A percentile compares a stretch with the other conserved stretches of the same genome.
Evolutionary conservation across 2,797 vertebrate genomes (phyloP).

Genomic region (Gouania willdenowi): DNA sequence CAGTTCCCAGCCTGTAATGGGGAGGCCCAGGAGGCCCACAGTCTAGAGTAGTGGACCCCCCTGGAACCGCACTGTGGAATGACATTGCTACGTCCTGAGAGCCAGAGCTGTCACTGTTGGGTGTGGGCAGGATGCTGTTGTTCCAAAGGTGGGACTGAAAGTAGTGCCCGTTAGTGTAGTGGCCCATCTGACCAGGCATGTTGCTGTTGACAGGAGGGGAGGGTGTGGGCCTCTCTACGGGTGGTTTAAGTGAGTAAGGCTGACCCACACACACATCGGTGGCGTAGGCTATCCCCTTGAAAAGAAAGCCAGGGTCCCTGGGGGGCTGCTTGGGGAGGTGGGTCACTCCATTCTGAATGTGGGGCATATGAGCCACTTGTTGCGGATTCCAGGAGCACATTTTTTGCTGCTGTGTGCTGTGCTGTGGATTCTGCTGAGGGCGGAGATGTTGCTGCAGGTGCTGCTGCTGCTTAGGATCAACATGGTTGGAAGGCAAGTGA

Average conservation of each 20-base stretch:
- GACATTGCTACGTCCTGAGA: constrained; percentile 95
- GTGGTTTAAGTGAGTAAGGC: constrained; percentile 90
- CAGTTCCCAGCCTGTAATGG: constrained; percentile 88
- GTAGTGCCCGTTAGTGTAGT: constrained; percentile 94
- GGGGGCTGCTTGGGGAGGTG: constrained; percentile 83
- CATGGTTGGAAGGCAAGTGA: constrained; percentile 86
- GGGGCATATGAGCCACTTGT: constrained; percentile 88
- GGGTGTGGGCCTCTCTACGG: constrained; percentile 90
- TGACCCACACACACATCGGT: constrained; percentile 94
- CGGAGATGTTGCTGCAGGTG: constrained; percentile 32
- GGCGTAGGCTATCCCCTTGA: constrained; percentile 87
- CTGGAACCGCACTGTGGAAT: constrained; percentile 85
- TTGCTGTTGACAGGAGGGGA: constrained; percentile 87
- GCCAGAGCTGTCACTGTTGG: constrained; percentile 98
- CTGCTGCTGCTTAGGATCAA: constrained; percentile 85
- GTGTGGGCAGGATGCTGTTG: constrained; percentile 97
- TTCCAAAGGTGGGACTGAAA: constrained; percentile 91
- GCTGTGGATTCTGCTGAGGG: constrained; percentile 54
- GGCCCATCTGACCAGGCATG: constrained; percentile 82
- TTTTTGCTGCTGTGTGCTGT: constrained; percentile 80
- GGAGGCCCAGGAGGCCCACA: constrained; percentile 82
- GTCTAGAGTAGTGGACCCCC: constrained; percentile 79
- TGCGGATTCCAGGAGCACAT: constrained; percentile 94
- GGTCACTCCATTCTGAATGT: constrained; percentile 84
- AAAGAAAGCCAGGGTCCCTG: constrained; percentile 82